Evolutionary conservation across 2,888 invertebrate species (phyloP).

Genomic region (Caprella mutica): DNA sequence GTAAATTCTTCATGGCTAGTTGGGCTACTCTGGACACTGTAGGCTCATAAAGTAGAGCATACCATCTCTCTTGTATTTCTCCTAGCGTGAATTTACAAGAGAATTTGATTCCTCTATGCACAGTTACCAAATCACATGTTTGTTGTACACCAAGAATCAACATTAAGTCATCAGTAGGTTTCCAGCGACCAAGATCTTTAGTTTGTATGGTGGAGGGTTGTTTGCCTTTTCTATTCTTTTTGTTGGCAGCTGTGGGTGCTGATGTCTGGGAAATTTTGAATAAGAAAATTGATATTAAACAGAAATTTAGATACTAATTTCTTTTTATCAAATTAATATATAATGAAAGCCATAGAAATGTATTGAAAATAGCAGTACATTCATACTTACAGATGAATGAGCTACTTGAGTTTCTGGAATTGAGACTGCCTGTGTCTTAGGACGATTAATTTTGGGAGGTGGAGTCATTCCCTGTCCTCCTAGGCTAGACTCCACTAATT

Average conservation of each 20-base stretch:
- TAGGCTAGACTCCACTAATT: conserved; percentile 81
- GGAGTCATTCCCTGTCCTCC: conserved; percentile 37
- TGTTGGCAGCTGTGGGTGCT: conserved; percentile 24
- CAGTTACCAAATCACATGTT: conserved; percentile 50
- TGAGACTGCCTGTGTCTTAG: too few relatives aligned
- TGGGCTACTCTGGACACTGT: conserved; percentile 81
- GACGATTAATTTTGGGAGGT: conserved; percentile 25
- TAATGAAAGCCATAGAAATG: too few relatives aligned
- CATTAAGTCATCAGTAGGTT: conserved; percentile 90
- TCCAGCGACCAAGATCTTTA: conserved; percentile 69
- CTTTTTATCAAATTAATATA: too few relatives aligned
- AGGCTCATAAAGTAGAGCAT: conserved; percentile 87
- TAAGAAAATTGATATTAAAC: too few relatives aligned
- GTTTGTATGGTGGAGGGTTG: conserved; percentile 35
- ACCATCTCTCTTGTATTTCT: conserved; percentile 93
- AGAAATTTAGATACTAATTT: too few relatives aligned
- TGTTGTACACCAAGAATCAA: conserved; percentile 80
- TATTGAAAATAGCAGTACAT: too few relatives aligned
- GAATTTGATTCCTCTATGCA: conserved; percentile 87
- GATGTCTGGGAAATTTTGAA: too few relatives aligned
- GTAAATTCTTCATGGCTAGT: conserved; percentile 83
- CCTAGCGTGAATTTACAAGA: conserved; percentile 86
- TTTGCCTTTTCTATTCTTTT: conserved; percentile 29
- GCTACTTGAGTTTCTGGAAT: conserved; percentile 30
- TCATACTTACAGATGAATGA: too few relatives aligned